Evolutionary conservation across 1,140 invertebrate species (phyloP).

Genomic region (Ladona fulva): DNA sequence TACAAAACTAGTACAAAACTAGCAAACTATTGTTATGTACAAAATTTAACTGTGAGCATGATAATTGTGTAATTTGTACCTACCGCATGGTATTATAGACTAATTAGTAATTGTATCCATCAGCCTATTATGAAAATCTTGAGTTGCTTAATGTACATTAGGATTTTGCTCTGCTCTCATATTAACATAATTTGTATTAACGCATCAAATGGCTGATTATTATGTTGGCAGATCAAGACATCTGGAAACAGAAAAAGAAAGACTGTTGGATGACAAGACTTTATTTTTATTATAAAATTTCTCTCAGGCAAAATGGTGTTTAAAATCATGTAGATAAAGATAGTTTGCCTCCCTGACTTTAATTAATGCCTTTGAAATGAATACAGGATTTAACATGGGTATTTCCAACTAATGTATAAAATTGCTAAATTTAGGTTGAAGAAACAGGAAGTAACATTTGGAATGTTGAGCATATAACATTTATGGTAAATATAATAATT

Average conservation of each 20-base stretch:
- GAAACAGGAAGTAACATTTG: background rate
- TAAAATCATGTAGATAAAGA: background rate
- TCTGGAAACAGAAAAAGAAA: background rate
- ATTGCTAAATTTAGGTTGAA: background rate
- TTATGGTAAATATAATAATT: background rate
- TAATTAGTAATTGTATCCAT: background rate
- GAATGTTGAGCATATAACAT: background rate
- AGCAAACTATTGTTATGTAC: conserved; percentile 10
- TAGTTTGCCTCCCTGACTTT: background rate
- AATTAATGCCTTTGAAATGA: background rate
- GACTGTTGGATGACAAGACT: background rate
- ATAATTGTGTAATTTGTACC: conserved; percentile 2
- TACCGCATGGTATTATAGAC: conserved; percentile 1
- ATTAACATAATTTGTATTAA: too few species aligned
- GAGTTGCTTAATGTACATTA: background rate
- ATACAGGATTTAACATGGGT: background rate
- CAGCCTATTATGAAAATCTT: background rate
- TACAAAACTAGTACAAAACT: conserved; percentile 10
- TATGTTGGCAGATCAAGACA: background rate
- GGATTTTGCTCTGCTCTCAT: background rate
- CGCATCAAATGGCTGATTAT: too few species aligned
- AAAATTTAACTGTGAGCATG: background rate
- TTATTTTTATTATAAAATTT: background rate
- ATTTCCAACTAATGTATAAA: background rate
- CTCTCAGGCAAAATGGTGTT: background rate